Evolutionary conservation across 1,140 invertebrate genomes (phyloP).

Genomic region (Drosophila trapezifrons): DNA sequence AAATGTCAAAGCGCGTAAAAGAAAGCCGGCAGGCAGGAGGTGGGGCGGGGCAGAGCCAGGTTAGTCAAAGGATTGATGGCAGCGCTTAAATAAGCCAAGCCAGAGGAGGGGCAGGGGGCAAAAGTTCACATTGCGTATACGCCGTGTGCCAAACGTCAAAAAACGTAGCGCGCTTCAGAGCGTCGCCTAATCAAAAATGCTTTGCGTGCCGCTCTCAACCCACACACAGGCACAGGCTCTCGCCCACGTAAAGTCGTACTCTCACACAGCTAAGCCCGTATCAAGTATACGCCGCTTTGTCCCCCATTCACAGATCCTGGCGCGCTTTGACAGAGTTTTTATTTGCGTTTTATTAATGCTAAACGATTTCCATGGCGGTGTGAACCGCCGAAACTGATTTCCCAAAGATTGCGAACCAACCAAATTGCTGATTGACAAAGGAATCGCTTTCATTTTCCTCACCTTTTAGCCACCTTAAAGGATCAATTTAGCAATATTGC

Average conservation of each 20-base stretch:
- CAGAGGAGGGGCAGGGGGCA: conserved; percentile 13
- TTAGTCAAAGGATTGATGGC: conserved; percentile 75
- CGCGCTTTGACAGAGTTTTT: conserved; percentile 59
- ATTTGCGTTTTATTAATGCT: conserved; percentile 69
- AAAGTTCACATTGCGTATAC: conserved; percentile 78
- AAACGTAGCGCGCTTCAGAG: conserved; percentile 55
- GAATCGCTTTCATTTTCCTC: conserved; percentile 12
- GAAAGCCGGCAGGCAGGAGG: conserved; percentile 38
- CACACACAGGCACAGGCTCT: conserved; percentile 7
- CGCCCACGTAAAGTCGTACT: conserved; percentile 2
- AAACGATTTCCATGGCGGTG: conserved; percentile 47
- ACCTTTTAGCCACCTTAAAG: conserved; percentile 9
- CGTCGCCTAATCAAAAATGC: conserved; percentile 79
- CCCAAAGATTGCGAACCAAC: conserved; percentile 17
- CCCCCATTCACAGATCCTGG: conserved; percentile 42
- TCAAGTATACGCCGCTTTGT: conserved; percentile 64
- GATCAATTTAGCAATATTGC: conserved; percentile 10
- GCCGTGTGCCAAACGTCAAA: conserved; percentile 63
- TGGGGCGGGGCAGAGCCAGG: not conserved
- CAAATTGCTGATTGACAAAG: conserved; percentile 32
- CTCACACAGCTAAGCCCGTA: conserved; percentile 26
- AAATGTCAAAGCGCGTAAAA: conserved; percentile 80
- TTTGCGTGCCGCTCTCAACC: conserved; percentile 67
- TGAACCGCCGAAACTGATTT: conserved; percentile 16
- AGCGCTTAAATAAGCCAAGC: conserved; percentile 63